Evolutionary conservation across 2,888 invertebrate species (phyloP).

Genomic region (Dryobota labecula): DNA sequence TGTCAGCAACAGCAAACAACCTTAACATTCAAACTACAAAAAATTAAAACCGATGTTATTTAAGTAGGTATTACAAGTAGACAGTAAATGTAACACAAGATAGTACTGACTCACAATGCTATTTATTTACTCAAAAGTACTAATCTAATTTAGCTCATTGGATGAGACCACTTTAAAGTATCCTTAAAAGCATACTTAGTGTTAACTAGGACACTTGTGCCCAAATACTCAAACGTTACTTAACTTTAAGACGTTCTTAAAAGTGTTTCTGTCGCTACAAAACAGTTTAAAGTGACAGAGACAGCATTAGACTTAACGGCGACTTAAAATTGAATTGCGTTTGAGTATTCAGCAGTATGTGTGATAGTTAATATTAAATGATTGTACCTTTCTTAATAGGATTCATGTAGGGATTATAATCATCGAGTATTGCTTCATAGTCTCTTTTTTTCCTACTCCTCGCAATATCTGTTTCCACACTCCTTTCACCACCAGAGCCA

Average conservation of each 20-base stretch:
- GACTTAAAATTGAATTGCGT: too few species aligned
- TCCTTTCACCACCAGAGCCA: slow-evolving; percentile 60
- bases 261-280: too few species aligned
- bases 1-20: slow-evolving; percentile 8
- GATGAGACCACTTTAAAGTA: not conserved
- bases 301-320: too few species aligned
- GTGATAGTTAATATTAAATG: slow-evolving; percentile 13
- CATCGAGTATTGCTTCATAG: slow-evolving; percentile 52
- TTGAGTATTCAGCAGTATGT: too few species aligned
- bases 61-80: slow-evolving; percentile 4
- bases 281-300: too few species aligned
- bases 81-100: slow-evolving; percentile 5
- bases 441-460: slow-evolving; percentile 54
- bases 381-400: slow-evolving; percentile 58
- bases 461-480: slow-evolving; percentile 36
- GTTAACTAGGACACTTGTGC: not conserved
- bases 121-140: slow-evolving; percentile 12
- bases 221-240: too few species aligned
- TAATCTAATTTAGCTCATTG: not conserved
- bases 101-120: slow-evolving; percentile 38
- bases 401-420: slow-evolving; percentile 53
- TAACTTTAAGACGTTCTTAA: too few species aligned
- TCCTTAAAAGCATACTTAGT: not conserved
- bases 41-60: slow-evolving; percentile 3
- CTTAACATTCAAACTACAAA: not conserved